Evolutionary conservation across 2,113 vertebrate species (phyloP).

Genomic region (Gallinago paraguaiae): DNA sequence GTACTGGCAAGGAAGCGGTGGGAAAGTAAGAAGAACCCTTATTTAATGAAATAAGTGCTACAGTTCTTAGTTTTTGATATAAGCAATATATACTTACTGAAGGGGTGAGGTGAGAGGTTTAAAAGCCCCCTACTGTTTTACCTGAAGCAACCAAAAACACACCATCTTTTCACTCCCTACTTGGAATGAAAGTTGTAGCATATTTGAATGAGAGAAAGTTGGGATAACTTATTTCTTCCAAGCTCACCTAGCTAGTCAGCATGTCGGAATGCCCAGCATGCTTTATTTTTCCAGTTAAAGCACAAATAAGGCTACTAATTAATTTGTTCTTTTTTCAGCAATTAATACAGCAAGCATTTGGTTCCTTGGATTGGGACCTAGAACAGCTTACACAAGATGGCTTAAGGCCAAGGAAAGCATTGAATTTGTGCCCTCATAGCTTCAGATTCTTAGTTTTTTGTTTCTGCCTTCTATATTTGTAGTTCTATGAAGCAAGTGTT

Average conservation of each 20-base stretch:
- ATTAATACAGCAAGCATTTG: slow-evolving; percentile 5
- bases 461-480: neutral
- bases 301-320: slow-evolving; percentile 6
- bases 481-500: neutral
- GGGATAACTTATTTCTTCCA: neutral
- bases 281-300: neutral
- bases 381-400: slow-evolving; percentile 3
- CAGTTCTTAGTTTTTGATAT: neutral
- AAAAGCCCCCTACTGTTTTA: neutral
- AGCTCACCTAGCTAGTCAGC: neutral
- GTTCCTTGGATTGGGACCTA: neutral
- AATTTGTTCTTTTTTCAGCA: slow-evolving; percentile 25
- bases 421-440: neutral
- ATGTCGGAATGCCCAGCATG: neutral
- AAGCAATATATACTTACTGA: neutral
- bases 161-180: neutral
- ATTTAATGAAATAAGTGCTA: neutral
- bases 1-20: neutral
- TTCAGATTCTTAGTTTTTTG: neutral
- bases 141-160: neutral
- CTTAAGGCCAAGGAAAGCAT: slow-evolving; percentile 10
- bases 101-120: neutral
- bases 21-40: neutral
- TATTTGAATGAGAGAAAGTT: neutral
- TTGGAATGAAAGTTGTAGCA: neutral